A percentile compares a stretch with the other conserved stretches of the same genome.
Evolutionary conservation across 2,113 vertebrate species (phyloP).

Genomic region (Caloenas nicobarica): DNA sequence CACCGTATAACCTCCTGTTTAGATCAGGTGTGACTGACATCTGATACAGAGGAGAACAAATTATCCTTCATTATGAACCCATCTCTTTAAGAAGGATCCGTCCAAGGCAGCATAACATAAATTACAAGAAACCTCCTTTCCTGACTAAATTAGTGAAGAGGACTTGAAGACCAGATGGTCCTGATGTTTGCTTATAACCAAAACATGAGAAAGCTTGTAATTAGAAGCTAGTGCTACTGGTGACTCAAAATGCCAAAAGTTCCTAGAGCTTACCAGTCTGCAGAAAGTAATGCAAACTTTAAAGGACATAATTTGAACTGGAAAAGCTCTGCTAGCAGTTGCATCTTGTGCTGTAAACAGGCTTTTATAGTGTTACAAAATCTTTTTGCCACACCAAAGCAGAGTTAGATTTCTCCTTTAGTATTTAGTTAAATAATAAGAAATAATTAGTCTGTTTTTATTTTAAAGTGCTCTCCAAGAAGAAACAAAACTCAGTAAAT

Average conservation of each 20-base stretch:
- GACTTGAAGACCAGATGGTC: not conserved
- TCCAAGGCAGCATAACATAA: not conserved
- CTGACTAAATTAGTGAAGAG: not conserved
- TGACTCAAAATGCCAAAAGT: not conserved
- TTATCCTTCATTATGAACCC: not conserved
- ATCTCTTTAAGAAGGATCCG: not conserved
- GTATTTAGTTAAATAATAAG: conserved; percentile 10
- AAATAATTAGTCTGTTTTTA: not conserved
- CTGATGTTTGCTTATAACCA: not conserved
- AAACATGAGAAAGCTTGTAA: not conserved
- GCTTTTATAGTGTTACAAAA: not conserved
- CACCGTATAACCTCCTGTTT: not conserved
- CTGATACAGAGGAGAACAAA: not conserved
- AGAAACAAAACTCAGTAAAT: not conserved
- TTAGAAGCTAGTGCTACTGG: not conserved
- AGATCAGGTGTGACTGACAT: not conserved
- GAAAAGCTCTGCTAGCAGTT: not conserved
- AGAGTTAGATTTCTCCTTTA: not conserved
- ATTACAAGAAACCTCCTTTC: not conserved
- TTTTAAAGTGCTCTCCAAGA: not conserved
- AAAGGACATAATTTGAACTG: not conserved
- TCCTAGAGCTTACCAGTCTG: not conserved
- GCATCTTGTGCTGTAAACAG: not conserved
- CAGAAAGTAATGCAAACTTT: not conserved
- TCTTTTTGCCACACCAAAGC: not conserved